Conservation (phyloP, 2,797 vertebrate species). For the Nasua narica region DNA sequence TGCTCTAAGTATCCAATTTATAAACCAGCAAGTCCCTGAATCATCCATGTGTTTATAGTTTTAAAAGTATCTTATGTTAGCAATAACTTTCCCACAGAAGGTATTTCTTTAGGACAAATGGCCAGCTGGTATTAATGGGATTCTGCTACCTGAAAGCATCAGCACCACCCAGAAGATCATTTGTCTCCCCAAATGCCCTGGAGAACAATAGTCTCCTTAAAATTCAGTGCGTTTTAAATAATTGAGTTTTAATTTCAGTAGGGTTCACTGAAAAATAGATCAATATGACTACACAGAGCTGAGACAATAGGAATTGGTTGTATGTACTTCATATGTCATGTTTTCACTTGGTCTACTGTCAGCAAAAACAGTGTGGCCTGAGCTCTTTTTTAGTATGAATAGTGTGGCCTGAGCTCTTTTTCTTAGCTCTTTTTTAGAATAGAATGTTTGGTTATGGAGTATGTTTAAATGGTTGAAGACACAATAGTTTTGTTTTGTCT, state of each 20-base stretch:
- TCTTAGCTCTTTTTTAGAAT: too few relatives aligned
- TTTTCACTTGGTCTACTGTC: neutral
- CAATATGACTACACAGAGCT: neutral
- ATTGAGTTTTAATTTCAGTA: conserved; percentile 71
- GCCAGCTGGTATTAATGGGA: neutral
- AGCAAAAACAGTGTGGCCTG: neutral
- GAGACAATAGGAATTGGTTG: neutral
- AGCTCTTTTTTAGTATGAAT: neutral
- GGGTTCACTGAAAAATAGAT: conserved; percentile 53
- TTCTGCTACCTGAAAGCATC: conserved; percentile 32
- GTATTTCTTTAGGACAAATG: conserved; percentile 10
- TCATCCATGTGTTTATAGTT: conserved; percentile 5
- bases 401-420: neutral
- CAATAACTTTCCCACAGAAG: conserved; percentile 24
- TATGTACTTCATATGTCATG: neutral
- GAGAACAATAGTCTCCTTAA: conserved; percentile 41
- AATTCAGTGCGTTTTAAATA: conserved; percentile 62
- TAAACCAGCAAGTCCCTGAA: conserved; percentile 18
- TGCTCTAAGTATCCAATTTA: neutral
- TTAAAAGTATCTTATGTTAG: conserved; percentile 40
- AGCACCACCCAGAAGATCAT: neutral
- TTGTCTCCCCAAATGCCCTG: neutral
- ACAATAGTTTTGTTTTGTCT: neutral
- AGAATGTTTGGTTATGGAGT: neutral
- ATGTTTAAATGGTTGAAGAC: neutral